Conservation (phyloP, 2,113 vertebrate species). For the Pseudopipra pipra region DNA sequence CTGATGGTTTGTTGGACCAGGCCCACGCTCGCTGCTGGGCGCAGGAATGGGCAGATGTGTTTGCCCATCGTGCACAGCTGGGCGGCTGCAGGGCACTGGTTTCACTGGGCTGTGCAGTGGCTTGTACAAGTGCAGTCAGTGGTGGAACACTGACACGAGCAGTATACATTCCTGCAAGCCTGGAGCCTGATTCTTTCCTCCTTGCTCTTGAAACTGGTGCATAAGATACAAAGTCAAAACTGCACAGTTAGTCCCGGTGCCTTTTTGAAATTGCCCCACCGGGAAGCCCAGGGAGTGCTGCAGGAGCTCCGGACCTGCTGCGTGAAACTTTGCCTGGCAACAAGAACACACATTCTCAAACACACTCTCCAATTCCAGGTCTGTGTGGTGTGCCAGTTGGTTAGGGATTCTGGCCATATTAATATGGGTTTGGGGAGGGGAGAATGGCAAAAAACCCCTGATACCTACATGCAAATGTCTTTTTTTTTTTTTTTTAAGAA, state of each 20-base stretch:
- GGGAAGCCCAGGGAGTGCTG: background rate
- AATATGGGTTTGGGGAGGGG: background rate
- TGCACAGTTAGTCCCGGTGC: background rate
- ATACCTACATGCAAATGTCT: background rate
- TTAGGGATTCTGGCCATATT: background rate
- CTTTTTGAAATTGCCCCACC: background rate
- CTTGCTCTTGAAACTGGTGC: background rate
- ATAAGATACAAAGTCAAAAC: background rate
- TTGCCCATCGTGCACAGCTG: background rate
- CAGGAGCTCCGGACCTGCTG: background rate
- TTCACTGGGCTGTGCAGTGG: background rate
- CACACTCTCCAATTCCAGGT: background rate
- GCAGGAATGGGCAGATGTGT: fast-evolving
- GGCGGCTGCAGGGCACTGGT: background rate
- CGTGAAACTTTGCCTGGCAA: background rate
- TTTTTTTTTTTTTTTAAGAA: background rate
- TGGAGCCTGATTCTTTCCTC: background rate
- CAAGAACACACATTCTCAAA: background rate
- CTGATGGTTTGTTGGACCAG: background rate
- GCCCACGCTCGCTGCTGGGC: fast-evolving
- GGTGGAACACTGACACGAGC: background rate
- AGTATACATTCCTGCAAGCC: fast-evolving
- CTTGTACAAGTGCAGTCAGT: background rate
- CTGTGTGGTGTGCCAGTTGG: background rate
- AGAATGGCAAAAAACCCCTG: background rate